Evolutionary conservation across 2,797 vertebrate genomes (phyloP).

Genomic region (Sebastes hopkinsi): DNA sequence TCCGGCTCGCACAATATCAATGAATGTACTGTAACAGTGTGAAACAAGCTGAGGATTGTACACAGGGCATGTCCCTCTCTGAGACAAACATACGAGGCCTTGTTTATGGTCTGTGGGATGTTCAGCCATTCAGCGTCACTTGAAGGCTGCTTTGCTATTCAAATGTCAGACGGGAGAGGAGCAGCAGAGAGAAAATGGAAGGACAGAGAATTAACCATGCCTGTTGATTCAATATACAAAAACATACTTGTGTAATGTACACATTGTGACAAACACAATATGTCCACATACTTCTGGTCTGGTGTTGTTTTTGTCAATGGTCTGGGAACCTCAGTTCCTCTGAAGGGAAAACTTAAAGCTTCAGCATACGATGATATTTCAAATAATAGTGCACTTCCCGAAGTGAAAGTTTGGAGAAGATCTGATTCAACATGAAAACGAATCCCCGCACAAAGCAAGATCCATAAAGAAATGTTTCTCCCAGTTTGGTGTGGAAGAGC

Average conservation of each 20-base stretch:
- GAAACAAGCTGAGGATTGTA: constrained; percentile 60
- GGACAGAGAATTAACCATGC: neutral
- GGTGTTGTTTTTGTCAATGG: neutral
- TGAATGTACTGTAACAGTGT: constrained; percentile 56
- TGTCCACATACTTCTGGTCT: neutral
- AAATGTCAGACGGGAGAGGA: constrained; percentile 71
- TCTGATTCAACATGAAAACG: neutral
- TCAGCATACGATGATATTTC: neutral
- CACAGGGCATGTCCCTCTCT: constrained; percentile 24
- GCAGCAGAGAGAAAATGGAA: constrained; percentile 7
- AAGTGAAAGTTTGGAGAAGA: neutral
- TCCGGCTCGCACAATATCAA: constrained; percentile 31
- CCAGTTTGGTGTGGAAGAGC: neutral
- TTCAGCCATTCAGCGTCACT: constrained; percentile 55
- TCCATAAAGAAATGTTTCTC: neutral
- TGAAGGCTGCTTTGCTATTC: constrained; percentile 81
- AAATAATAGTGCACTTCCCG: neutral
- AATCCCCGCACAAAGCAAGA: neutral
- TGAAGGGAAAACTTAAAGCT: neutral
- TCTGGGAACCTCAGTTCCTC: neutral
- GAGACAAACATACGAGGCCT: constrained; percentile 63
- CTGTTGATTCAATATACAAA: neutral
- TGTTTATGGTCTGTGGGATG: constrained; percentile 69
- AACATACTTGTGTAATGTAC: neutral
- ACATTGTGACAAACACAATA: neutral